Evolutionary conservation across 2,113 vertebrate species (phyloP), one percentile per base, ranked within the genome.

Genomic region (Zeus faber): DNA sequence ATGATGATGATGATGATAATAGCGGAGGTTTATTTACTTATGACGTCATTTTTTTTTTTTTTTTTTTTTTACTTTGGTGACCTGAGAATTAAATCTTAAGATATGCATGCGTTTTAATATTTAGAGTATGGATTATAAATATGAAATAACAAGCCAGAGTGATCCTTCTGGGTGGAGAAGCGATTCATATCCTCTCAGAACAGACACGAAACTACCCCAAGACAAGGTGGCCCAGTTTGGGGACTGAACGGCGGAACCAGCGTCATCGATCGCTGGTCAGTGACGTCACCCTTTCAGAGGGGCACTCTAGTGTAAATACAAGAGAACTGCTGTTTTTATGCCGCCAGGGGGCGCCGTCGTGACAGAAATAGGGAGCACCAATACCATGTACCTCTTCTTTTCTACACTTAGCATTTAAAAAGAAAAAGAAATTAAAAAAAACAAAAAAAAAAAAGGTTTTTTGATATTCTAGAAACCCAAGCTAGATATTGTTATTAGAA

Each of bases 331-430:
- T 87, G 76, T 86, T 79, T 81, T 82, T 82, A 67, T 56, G 70
- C 81, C 88, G 88, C 88, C 81, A 81, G 86, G 76, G 80, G 86
- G 85, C 67, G 66, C 74, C 82, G 74, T 78, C 77, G 77, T 86
- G 77, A 72, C 76, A 85, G 77, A 86, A 72, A 79, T 85, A 79
- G 70, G 72, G 66, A 82, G 77, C 81, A 78, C 83, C 74, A 68
- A 80, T 80, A 86, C 87, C 82, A 83, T 79, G 80, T 90, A 90
- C 86, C 88, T 90, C 88, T 85, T 88, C n/a, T 90, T 86, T 91
- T 91, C 74, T 89, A 91, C 71, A 85, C 73, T n/a, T 84, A 85
- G 75, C 81, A 85, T 88, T 90, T 91, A 74, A 86, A 67, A 81
- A 75, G 74, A 72, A n/a, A n/a, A n/a, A n/a, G n/a, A 43, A 20